Conservation (phyloP, 2,113 vertebrate genomes). For the Hystrix cristata region DNA sequence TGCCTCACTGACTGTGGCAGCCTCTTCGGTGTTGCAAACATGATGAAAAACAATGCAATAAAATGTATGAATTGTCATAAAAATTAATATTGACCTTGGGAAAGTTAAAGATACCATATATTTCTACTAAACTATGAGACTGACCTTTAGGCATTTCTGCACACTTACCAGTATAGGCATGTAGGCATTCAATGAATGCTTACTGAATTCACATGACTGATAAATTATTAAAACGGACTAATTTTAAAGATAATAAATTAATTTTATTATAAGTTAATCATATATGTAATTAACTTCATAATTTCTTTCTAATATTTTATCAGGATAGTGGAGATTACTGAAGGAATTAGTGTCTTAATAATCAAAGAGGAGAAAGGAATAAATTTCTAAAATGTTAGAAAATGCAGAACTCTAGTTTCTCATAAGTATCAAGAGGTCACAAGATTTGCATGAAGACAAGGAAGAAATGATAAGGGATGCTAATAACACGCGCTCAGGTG, state of each 20-base stretch:
- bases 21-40: neutral
- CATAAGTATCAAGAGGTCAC: neutral
- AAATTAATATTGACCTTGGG: neutral
- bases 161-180: neutral
- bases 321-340: neutral
- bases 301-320: neutral
- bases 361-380: neutral
- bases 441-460: neutral
- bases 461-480: neutral
- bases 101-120: neutral
- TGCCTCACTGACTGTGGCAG: neutral
- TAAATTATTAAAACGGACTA: neutral
- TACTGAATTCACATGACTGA: neutral
- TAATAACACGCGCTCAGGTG: neutral
- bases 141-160: neutral
- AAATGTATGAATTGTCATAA: neutral
- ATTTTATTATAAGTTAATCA: neutral
- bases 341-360: slow-evolving; percentile 16
- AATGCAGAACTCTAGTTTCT: neutral
- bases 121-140: neutral
- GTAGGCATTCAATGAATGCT: neutral
- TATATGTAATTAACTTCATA: neutral
- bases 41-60: neutral
- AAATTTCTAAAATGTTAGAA: neutral
- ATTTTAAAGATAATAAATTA: neutral